A percentile compares a stretch with the other conserved stretches of the same genome.
phyloP scores from a whole-genome alignment of 92 coral and sea anemone genomes.

The Hydrozoanthus gracilis region DNA sequence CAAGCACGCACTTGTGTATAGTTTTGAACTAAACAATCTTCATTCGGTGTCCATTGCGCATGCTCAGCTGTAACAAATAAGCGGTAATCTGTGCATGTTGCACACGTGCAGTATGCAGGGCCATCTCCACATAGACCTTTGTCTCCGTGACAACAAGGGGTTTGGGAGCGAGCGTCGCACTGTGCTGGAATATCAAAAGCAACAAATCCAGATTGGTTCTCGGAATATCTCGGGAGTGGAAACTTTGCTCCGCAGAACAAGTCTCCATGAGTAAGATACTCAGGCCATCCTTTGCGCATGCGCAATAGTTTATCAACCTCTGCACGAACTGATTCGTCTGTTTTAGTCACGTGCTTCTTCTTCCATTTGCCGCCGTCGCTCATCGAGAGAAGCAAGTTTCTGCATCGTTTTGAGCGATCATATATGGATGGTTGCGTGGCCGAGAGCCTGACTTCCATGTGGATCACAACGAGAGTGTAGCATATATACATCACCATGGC shows the following conservation, averaged over 20 bases:
- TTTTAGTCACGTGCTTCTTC: conserved; percentile 57
- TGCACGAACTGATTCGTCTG: conserved; percentile 57
- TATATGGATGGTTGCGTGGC: conserved; percentile 46
- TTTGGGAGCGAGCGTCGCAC: conserved; percentile 71
- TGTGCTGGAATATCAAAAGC: conserved; percentile 83
- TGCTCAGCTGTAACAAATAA: conserved; percentile 80
- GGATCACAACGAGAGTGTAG: conserved; percentile 16
- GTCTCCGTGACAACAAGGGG: conserved; percentile 79
- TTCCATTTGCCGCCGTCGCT: conserved; percentile 74
- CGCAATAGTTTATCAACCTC: conserved; percentile 72
- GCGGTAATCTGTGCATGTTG: conserved; percentile 73
- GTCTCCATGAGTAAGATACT: conserved; percentile 78
- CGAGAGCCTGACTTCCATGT: conserved; percentile 11
- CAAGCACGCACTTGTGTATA: conserved; percentile 82
- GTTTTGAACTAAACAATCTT: conserved; percentile 66
- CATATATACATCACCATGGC: conserved; percentile 35
- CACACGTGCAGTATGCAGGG: conserved; percentile 66
- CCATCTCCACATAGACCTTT: conserved; percentile 86
- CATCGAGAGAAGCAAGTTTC: conserved; percentile 62
- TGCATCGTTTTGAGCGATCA: conserved; percentile 60
- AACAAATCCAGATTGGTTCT: conserved; percentile 48
- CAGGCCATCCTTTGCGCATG: conserved; percentile 87
- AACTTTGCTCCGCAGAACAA: conserved; percentile 74
- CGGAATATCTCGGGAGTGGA: conserved; percentile 78
- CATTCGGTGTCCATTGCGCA: conserved; percentile 74